Percentiles rank a stretch among this genome's conserved stretches.
Evolutionary conservation across 64 coral and sea anemone species (phyloP).

Genomic region (Actinia tenebrosa): DNA sequence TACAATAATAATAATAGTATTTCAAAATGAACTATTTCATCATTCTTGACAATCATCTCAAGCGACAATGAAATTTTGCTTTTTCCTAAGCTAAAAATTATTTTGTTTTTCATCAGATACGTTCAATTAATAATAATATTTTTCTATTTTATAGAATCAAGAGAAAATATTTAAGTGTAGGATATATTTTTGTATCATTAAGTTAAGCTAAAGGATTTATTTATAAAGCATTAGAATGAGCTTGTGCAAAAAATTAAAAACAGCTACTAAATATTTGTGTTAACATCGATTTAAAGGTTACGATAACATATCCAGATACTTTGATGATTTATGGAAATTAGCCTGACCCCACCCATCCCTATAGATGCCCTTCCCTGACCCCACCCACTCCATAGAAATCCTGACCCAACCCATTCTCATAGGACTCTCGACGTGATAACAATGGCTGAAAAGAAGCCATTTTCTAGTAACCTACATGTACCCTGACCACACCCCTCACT

Average conservation of each 20-base stretch:
- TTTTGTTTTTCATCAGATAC: background rate
- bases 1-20: background rate
- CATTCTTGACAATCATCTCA: too few species aligned
- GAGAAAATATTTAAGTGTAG: background rate
- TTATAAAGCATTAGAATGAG: background rate
- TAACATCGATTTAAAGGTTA: too few species aligned
- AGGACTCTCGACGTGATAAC: too few species aligned
- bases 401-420: too few species aligned
- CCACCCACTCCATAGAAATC: background rate
- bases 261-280: too few species aligned
- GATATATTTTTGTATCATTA: background rate
- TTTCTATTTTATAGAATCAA: background rate
- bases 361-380: background rate
- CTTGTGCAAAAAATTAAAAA: too few species aligned
- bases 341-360: background rate
- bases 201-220: background rate
- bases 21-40: background rate
- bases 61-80: too few species aligned
- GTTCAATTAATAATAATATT: background rate
- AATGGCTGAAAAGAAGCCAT: too few species aligned
- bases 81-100: too few species aligned
- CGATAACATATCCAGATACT: too few species aligned
- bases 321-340: background rate
- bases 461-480: background rate
- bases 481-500: background rate